Conservation (phyloP, 1,140 invertebrate genomes). For the Atopsyche davidsoni region DNA sequence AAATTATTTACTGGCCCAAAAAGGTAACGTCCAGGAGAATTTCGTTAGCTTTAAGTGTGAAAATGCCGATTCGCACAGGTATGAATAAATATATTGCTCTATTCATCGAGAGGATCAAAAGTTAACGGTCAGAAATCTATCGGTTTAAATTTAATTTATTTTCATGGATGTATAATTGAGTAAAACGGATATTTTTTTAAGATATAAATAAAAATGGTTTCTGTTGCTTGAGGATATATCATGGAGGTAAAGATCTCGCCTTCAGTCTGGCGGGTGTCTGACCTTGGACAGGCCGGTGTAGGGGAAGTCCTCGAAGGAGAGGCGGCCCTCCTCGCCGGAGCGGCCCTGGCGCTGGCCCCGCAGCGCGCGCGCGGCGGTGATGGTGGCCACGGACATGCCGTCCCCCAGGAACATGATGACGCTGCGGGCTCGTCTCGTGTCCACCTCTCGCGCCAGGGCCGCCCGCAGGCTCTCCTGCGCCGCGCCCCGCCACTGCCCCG, state of each 20-base stretch:
- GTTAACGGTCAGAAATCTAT: too few relatives aligned
- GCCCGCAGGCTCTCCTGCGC: constrained; percentile 16
- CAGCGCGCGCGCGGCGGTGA: constrained; percentile 59
- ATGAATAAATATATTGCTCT: too few relatives aligned
- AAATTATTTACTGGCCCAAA: too few relatives aligned
- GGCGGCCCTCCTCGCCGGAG: constrained; percentile 57
- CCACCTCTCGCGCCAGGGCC: constrained; percentile 6
- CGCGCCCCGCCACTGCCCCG: constrained; percentile 11
- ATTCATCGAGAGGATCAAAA: too few relatives aligned
- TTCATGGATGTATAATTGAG: not conserved
- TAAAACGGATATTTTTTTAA: not conserved
- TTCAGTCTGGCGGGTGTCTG: too few relatives aligned
- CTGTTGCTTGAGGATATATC: too few relatives aligned
- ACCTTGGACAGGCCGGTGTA: constrained; percentile 62
- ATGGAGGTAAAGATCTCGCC: too few relatives aligned
- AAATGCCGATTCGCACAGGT: too few relatives aligned
- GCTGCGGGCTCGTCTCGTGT: constrained; percentile 56
- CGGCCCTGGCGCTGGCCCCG: constrained; percentile 48
- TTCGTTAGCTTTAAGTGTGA: too few relatives aligned
- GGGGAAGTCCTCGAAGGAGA: constrained; percentile 68
- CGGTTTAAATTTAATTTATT: not conserved
- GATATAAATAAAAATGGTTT: not conserved
- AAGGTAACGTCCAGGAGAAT: too few relatives aligned
- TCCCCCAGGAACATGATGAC: constrained; percentile 69
- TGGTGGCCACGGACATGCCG: constrained; percentile 65